Conservation (phyloP, 1,140 invertebrate genomes). For the Euwallacea similis region DNA sequence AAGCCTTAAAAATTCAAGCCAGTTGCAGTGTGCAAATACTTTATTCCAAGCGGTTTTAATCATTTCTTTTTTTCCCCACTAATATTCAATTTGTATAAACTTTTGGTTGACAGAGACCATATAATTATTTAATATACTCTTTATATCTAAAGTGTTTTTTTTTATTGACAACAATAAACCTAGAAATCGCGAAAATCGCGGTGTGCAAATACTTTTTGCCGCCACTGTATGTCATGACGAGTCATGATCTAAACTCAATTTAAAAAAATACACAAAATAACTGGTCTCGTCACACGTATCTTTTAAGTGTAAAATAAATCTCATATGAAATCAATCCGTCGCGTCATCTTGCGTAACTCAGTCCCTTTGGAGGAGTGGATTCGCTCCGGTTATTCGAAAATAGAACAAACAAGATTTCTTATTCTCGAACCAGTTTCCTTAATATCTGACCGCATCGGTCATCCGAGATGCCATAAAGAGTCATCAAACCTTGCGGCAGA, state of each 20-base stretch:
- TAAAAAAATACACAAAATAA: background rate
- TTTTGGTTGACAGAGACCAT: too few species aligned
- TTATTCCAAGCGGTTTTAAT: too few species aligned
- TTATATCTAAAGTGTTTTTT: too few species aligned
- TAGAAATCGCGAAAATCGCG: too few species aligned
- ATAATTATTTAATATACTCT: too few species aligned
- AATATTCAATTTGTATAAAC: too few species aligned
- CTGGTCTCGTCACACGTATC: background rate
- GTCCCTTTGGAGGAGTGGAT: slow-evolving; percentile 27
- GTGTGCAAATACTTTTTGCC: too few species aligned
- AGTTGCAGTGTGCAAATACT: too few species aligned
- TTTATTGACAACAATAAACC: too few species aligned
- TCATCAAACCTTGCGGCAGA: slow-evolving; percentile 36
- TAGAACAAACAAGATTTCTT: slow-evolving; percentile 31
- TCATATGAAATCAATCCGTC: slow-evolving; percentile 21
- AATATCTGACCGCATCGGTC: slow-evolving; percentile 38
- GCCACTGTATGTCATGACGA: background rate
- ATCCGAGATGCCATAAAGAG: slow-evolving; percentile 39
- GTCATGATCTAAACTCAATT: background rate
- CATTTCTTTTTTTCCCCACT: too few species aligned
- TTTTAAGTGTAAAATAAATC: slow-evolving; percentile 19
- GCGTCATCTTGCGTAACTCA: slow-evolving; percentile 29
- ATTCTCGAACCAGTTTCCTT: slow-evolving; percentile 36
- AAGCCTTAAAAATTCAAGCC: too few species aligned
- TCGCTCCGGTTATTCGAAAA: slow-evolving; percentile 36